Evolutionary conservation across 2,113 vertebrate genomes (phyloP).

Genomic region (Protobothrops flavoviridis): DNA sequence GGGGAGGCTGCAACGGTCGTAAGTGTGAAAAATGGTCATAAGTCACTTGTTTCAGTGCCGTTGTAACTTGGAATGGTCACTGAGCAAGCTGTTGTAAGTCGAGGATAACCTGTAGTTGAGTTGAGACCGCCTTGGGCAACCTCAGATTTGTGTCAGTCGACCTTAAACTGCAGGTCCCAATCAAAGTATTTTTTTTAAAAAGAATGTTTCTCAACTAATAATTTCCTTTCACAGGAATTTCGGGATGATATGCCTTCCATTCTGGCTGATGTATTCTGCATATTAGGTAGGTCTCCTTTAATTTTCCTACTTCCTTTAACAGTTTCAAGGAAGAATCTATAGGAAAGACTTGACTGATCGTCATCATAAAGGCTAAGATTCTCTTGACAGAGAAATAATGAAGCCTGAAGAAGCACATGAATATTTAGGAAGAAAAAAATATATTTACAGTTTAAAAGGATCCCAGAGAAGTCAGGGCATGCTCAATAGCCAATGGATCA

Average conservation of each 20-base stretch:
- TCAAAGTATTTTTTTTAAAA: background rate
- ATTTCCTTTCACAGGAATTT: constrained; percentile 80
- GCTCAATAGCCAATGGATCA: background rate
- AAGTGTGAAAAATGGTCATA: no score
- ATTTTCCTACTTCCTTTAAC: background rate
- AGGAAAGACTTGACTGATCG: background rate
- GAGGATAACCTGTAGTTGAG: background rate
- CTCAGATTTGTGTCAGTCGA: background rate
- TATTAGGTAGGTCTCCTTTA: constrained; percentile 80
- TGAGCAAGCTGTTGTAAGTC: no score
- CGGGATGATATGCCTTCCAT: constrained; percentile 94
- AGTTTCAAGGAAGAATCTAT: background rate
- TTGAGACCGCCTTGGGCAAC: background rate
- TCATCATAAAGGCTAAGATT: background rate
- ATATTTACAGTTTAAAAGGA: background rate
- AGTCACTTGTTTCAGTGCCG: no score
- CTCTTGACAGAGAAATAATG: background rate
- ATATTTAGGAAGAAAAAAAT: background rate
- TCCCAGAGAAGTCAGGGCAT: background rate
- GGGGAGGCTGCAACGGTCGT: no score
- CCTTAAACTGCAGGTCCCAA: background rate
- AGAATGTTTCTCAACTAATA: background rate
- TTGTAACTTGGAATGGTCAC: no score
- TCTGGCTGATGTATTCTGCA: constrained; percentile 97
- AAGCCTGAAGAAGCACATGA: no score